Evolutionary conservation across 53 echinoderm and acorn worm species (phyloP), one percentile per base, ranked within the genome.

Genomic region (Mesocentrotus franciscanus): DNA sequence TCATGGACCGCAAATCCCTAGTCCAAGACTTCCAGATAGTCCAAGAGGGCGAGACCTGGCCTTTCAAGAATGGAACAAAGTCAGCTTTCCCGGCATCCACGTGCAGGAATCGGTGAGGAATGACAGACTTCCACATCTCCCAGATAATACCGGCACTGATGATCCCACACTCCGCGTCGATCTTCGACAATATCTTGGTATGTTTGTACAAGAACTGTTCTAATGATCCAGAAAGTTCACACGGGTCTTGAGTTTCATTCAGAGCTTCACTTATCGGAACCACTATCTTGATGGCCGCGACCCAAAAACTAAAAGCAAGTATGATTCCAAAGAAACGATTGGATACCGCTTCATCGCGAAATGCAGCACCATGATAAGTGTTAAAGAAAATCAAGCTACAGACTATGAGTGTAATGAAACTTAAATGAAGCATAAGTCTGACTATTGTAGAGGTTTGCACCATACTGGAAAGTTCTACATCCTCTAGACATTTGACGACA

Each of bases 41-140:
- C 87, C 57, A 87, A 15, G 14, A 57, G 56, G 87, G 58, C 13
- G 87, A 59, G 0, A 27, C n/a, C 55, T 87, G 57, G 29, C 15
- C 57, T 56, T 56, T 17, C 5, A 87, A 20, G 2, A 87, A 57
- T 10, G 87, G 87, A 56, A 58, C 87, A 87, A 87, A 87, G 27
- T n/a, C 59, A 26, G 87, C 57, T 12, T 57, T 58, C 10, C 34
- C 87, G 10, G 58, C 17, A 55, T 59, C 58, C 29, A 58, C 9
- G 7, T 59, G 6, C 27, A 87, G n/a, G 17, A 57, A 87, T 16
- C 87, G 58, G 18, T 87, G 87, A 56, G 87, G 87, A n/a, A 87
- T 87, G 27, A 56, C 10, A 1, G 87, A 87, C 29, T 27, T 87
- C 87, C 87, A 87, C 87, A 87, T 87, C 29, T 87, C 87, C 87